A percentile compares a stretch with the other conserved stretches of the same genome.
Evolutionary conservation across 2,888 invertebrate genomes (phyloP).

Genomic region (Pseudoips prasinana): DNA sequence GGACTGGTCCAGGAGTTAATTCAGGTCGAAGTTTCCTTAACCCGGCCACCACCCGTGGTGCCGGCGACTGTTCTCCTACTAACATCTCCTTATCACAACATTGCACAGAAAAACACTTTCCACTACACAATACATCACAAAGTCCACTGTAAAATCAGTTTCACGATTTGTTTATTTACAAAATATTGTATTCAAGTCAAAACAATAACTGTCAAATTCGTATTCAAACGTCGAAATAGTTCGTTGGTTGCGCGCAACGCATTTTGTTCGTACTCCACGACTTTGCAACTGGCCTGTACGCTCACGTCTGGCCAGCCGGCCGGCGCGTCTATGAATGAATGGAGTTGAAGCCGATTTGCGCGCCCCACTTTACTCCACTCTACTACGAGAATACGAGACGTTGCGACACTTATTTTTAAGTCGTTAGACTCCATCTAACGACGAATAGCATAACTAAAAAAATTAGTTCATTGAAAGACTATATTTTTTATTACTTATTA

Average conservation of each 20-base stretch:
- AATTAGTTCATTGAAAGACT: not conserved
- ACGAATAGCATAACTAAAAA: too few relatives aligned
- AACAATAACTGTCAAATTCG: slow-evolving; percentile 59
- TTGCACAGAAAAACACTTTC: slow-evolving; percentile 55
- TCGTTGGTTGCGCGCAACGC: slow-evolving; percentile 65
- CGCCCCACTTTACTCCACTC: slow-evolving; percentile 35
- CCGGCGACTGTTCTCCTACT: slow-evolving; percentile 77
- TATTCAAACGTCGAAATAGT: slow-evolving; percentile 67
- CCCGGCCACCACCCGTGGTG: slow-evolving; percentile 79
- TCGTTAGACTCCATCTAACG: not conserved
- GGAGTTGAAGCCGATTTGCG: slow-evolving; percentile 33
- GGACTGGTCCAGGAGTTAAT: slow-evolving; percentile 69
- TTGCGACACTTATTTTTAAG: slow-evolving; percentile 1
- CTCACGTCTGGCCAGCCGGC: slow-evolving; percentile 48
- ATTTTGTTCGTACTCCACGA: slow-evolving; percentile 34
- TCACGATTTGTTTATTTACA: slow-evolving; percentile 23
- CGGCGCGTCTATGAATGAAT: slow-evolving; percentile 66
- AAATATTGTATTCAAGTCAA: slow-evolving; percentile 21
- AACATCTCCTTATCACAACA: slow-evolving; percentile 73
- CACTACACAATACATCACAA: slow-evolving; percentile 47
- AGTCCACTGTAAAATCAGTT: slow-evolving; percentile 26
- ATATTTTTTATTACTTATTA: too few relatives aligned
- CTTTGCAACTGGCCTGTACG: slow-evolving; percentile 19
- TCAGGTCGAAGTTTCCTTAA: slow-evolving; percentile 74
- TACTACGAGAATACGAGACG: slow-evolving; percentile 35